These are phyloP conservation scores for Tauraco hartlaubi DNA, from an alignment of 2,797 vertebrate species.

Conservation along the genomic window DNA sequence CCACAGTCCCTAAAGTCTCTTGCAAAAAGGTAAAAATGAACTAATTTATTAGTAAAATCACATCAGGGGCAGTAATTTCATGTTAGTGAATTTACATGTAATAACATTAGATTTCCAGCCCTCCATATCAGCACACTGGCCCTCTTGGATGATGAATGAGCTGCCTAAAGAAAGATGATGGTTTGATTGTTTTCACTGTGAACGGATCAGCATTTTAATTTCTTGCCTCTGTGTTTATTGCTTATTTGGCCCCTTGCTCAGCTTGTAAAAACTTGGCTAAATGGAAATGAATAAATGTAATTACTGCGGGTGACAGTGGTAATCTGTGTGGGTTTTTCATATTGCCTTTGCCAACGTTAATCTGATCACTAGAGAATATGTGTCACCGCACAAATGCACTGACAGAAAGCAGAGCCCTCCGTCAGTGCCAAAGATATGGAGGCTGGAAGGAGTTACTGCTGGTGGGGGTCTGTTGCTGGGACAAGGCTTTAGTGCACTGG, in stretches of 20 bases:
- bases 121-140: conserved; percentile 81
- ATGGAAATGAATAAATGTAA: conserved; percentile 92
- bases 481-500: neutral
- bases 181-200: conserved; percentile 91
- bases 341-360: conserved; percentile 88
- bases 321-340: conserved; percentile 89
- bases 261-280: conserved; percentile 90
- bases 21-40: conserved; percentile 85
- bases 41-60: conserved; percentile 92
- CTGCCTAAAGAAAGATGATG: conserved; percentile 88
- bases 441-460: conserved; percentile 28
- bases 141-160: conserved; percentile 87
- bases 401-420: conserved; percentile 83
- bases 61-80: conserved; percentile 89
- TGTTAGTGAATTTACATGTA: conserved; percentile 92
- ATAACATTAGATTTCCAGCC: conserved; percentile 84
- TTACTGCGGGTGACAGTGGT: conserved; percentile 88
- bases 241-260: conserved; percentile 88
- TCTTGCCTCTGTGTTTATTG: conserved; percentile 90
- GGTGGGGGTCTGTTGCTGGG: neutral
- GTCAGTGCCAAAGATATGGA: conserved; percentile 65
- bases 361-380: conserved; percentile 86
- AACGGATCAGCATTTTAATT: conserved; percentile 93
- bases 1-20: conserved; percentile 82
- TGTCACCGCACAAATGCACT: conserved; percentile 83